Evolutionary conservation across 2,113 vertebrate species (phyloP).

Genomic region (Madoqua kirkii): DNA sequence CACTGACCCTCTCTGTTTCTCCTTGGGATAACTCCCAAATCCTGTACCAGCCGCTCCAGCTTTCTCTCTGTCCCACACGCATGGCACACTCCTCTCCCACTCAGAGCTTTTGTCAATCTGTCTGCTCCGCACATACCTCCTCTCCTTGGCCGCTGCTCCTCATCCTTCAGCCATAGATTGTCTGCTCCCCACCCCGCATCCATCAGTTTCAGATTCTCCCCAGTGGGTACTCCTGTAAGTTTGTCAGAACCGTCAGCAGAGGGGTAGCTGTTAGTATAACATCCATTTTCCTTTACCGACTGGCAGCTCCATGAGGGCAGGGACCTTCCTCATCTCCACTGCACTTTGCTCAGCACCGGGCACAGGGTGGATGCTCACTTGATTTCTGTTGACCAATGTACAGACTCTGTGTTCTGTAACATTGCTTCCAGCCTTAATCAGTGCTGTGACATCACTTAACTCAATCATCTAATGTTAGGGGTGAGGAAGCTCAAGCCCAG

Average conservation of each 20-base stretch:
- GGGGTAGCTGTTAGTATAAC: background rate
- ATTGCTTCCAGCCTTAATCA: background rate
- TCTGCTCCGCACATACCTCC: too few species aligned
- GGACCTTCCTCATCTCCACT: fast-evolving
- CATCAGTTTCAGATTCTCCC: background rate
- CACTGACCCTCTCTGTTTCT: background rate
- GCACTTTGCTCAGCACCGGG: background rate
- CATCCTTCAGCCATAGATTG: background rate
- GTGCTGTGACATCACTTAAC: background rate
- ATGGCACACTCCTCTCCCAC: background rate
- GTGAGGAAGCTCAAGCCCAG: background rate
- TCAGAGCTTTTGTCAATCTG: background rate
- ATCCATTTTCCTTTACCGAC: background rate
- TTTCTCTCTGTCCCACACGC: background rate
- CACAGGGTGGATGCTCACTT: background rate
- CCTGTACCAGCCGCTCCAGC: background rate
- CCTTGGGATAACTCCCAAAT: background rate
- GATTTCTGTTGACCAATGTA: background rate
- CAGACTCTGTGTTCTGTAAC: background rate
- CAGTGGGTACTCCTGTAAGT: too few species aligned
- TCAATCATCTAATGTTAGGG: background rate
- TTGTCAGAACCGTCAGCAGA: background rate
- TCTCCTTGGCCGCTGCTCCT: background rate
- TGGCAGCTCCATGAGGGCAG: background rate
- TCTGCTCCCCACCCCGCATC: background rate